Evolutionary conservation across 2,888 invertebrate genomes (phyloP), one percentile per base, ranked within the genome.

Genomic region (Cataglyphis albicans): DNA sequence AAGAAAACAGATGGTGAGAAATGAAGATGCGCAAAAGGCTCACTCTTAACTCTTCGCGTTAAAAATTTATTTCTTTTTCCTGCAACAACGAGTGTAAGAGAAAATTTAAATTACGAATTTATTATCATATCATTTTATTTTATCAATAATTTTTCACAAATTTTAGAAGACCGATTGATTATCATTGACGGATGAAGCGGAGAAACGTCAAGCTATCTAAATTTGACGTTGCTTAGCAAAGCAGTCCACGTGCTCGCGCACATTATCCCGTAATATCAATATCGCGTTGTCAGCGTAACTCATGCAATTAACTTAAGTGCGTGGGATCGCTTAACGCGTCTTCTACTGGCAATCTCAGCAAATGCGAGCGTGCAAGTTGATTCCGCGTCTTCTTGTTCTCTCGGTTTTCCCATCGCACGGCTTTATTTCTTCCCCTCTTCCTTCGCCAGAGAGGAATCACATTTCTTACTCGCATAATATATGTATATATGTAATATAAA

Each of bases 251-350:
- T 41, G 59, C 57, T 12, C 21, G 21, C 32, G 21, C 44, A 44
- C 32, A 78, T 78, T 78, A 70, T n/a, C 21, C 35, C 12, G 18
- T 78, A 78, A 72, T 44, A 70, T 78, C 59, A 70, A 70, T 59
- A 70, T 70, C 15, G 59, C 44, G 59, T 18, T 44, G 59, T 78
- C 32, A 70, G 65, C 44, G 35, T 78, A 78, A 78, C 59, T 70
- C 78, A 18, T 70, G 72, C 78, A 44, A 78, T 78, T 78, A 72
- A 78, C 72, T 78, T 78, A 78, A 61, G 41, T 48, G 59, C 44
- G 70, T 59, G 35, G 35, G 35, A 78, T 48, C 59, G 70, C 44
- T 78, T 55, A 59, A 70, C 70, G 18, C 59, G 32, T 10, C 29
- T 78, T 9, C 72, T 78, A 15, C 70, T 55, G 72, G 18, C 72